Evolutionary conservation across 2,797 vertebrate genomes (phyloP), one percentile per base, ranked within the genome.

Genomic region (Loriculus beryllinus): DNA sequence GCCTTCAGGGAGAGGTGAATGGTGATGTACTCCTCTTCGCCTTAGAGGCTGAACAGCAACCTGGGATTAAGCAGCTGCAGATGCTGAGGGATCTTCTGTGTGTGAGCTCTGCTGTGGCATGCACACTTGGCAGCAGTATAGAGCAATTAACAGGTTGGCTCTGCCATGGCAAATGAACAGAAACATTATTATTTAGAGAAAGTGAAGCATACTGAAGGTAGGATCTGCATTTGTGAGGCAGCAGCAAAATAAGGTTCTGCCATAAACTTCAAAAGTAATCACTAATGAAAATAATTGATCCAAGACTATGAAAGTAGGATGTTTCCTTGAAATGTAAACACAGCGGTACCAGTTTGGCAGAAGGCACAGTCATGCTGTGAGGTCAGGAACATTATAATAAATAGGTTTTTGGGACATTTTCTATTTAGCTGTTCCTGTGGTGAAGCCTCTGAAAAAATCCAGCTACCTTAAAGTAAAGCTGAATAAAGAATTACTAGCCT

Each of bases 201-300:
- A 14, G 40, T 0, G 18, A 9, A 51, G 71, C 2, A 2, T 40
- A 37, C 9, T 4, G 4, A 9, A 49, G 48, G 56, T 31, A 5
- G 39, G 75, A 2, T 39, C 48, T 29, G 59, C 12, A 2, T 29
- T 14, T 52, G 28, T 15, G 63, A 82, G 59, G 83, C 65, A 26
- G 10, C 69, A 68, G 69, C 45, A 31, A n/a, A 20, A 31, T 1
- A 12, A 6, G 43, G 43, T 29, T 48, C 31, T 93, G 64, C 59
- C 7, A 0, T 28, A 14, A 17, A 23, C 17, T 72, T 43, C 69
- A 31, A 6, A 35, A 65, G 70, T 7, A 8, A 18, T 75, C 3
- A 1, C 22, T 52, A 1, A 26, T 25, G 71, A 16, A 22, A 76
- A 25, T 2, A 21, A 35, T 14, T 48, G 80, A 57, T 76, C 45